These are phyloP conservation scores for Steinernema khuongi DNA, from an alignment of 1,140 invertebrate genomes.

Conservation along the genomic window DNA sequence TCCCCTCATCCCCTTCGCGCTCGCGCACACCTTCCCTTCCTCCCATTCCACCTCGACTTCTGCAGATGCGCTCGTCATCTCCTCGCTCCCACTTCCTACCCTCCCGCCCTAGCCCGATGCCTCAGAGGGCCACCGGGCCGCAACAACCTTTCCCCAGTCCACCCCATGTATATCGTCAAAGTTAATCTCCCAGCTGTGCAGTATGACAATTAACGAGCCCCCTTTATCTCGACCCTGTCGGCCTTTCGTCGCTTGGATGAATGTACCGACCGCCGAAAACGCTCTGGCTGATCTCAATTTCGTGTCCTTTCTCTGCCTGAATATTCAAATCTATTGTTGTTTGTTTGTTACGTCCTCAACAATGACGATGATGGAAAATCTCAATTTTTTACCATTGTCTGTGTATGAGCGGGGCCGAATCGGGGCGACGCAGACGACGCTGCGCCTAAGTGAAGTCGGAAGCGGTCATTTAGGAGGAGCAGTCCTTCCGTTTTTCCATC, in stretches of 20 bases:
- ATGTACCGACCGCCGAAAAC: neutral
- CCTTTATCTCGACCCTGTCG: neutral
- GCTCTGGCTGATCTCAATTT: conserved; percentile 4
- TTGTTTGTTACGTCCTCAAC: neutral
- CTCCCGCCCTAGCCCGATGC: neutral
- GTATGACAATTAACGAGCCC: neutral
- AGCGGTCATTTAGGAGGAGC: too few relatives aligned
- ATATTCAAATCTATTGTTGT: neutral
- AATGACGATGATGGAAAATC: neutral
- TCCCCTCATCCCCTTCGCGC: neutral
- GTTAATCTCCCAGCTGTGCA: conserved; percentile 14
- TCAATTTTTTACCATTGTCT: neutral
- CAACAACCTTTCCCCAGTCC: neutral
- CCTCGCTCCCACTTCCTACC: neutral
- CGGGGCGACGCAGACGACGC: neutral
- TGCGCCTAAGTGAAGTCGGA: too few relatives aligned
- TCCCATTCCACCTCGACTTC: neutral
- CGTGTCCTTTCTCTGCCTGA: neutral
- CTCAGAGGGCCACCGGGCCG: neutral
- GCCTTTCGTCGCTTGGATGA: neutral
- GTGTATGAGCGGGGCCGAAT: neutral
- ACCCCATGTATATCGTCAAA: neutral
- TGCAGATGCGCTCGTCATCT: neutral
- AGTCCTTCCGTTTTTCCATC: too few relatives aligned
- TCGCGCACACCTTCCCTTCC: neutral